A percentile compares a stretch with the other conserved stretches of the same genome.
Evolutionary conservation across 1,140 invertebrate species (phyloP).

Genomic region (Drosophila arizonae): DNA sequence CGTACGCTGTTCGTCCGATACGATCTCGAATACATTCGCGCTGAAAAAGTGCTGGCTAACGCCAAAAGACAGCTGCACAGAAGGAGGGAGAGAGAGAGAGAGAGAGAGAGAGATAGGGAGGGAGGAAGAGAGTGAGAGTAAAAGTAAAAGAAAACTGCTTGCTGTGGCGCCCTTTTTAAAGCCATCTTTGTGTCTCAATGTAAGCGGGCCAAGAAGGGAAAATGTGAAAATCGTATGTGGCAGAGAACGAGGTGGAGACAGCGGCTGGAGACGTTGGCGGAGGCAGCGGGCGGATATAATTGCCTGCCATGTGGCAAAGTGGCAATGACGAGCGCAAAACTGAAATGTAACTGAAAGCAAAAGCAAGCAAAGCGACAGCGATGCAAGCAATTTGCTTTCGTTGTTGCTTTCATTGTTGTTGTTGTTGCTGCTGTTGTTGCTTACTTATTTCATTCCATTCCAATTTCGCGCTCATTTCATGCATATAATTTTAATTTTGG

Average conservation of each 20-base stretch:
- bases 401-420: neutral
- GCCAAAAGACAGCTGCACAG: neutral
- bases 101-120: neutral
- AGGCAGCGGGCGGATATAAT: conserved; percentile 14
- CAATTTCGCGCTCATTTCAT: conserved; percentile 80
- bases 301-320: conserved; percentile 48
- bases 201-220: neutral
- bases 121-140: neutral
- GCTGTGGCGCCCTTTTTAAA: conserved; percentile 13
- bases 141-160: neutral
- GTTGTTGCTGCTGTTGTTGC: conserved; percentile 17
- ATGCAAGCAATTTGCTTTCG: conserved; percentile 20
- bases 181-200: conserved; percentile 19
- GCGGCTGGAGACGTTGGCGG: neutral
- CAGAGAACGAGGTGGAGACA: neutral
- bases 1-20: neutral
- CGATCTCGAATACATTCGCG: conserved; percentile 3
- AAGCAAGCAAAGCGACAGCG: conserved; percentile 15
- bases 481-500: conserved; percentile 80
- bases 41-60: neutral
- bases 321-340: conserved; percentile 40
- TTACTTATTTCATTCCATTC: conserved; percentile 76
- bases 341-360: conserved; percentile 36
- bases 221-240: conserved; percentile 2
- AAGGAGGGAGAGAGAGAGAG: too few relatives aligned